A percentile compares a stretch with the other conserved stretches of the same genome.
Conservation (phyloP, 2,113 vertebrate genomes). For the Pithys albifrons region DNA sequence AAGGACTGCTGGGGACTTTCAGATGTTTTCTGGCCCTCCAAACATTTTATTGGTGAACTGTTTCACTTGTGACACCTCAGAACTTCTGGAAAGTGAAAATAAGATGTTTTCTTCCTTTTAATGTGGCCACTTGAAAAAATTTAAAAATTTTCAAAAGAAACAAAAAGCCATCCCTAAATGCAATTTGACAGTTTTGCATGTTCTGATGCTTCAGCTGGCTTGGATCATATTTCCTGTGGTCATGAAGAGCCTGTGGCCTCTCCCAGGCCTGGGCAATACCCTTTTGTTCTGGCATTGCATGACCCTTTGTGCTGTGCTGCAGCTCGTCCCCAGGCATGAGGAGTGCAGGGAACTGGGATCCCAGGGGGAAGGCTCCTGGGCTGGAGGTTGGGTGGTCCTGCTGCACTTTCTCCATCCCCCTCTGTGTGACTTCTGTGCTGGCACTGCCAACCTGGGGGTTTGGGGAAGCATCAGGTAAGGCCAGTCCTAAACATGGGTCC, state of each 20-base stretch:
- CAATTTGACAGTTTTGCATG: not conserved
- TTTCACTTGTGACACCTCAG: not conserved
- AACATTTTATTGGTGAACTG: not conserved
- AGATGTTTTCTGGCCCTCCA: not conserved
- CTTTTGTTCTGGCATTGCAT: not conserved
- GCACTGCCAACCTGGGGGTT: not conserved
- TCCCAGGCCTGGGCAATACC: not conserved
- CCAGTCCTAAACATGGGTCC: fast-evolving
- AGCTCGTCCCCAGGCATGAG: fast-evolving
- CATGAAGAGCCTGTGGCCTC: not conserved
- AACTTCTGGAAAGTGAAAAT: conserved; percentile 24
- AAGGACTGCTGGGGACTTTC: not conserved
- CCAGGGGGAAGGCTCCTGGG: not conserved
- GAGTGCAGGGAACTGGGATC: not conserved
- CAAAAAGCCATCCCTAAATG: not conserved
- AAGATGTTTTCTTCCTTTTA: conserved; percentile 8
- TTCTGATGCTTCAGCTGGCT: not conserved
- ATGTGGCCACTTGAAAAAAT: not conserved
- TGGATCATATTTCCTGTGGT: not conserved
- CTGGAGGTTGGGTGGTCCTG: not conserved
- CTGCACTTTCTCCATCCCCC: not conserved
- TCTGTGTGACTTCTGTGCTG: not conserved
- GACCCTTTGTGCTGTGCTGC: not conserved
- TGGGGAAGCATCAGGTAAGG: fast-evolving
- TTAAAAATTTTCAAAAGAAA: not conserved